phyloP scores from a whole-genome alignment of 2,888 invertebrate genomes.

The Eustalomyia histrio region DNA sequence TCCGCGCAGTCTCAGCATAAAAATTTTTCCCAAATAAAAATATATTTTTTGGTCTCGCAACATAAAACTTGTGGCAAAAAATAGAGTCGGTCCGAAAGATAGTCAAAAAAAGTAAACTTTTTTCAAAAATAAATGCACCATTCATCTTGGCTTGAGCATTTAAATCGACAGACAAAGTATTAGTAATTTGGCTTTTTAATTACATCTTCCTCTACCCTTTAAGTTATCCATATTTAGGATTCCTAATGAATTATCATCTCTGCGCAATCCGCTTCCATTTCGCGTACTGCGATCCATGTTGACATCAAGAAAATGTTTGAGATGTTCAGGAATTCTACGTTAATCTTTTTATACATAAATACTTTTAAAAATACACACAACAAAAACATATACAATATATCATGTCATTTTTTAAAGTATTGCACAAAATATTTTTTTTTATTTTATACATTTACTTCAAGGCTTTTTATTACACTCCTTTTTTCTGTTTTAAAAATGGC shows the following conservation, averaged over 20 bases:
- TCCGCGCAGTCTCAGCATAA: no score
- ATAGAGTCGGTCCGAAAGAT: no score
- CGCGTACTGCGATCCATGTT: constrained; percentile 32
- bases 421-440: neutral
- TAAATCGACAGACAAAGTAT: no score
- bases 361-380: neutral
- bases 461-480: neutral
- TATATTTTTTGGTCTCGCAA: no score
- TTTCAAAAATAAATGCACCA: no score
- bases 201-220: constrained; percentile 68
- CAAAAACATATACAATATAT: neutral
- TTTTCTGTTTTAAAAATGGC: constrained; percentile 41
- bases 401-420: neutral
- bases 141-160: no score
- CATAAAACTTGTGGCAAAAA: no score
- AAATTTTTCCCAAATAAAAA: no score
- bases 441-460: constrained; percentile 4
- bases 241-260: constrained; percentile 71
- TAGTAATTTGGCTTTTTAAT: neutral
- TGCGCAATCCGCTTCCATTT: constrained; percentile 31
- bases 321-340: neutral
- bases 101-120: no score
- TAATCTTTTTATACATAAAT: neutral
- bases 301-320: neutral
- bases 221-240: constrained; percentile 73